These are phyloP conservation scores for Triplophysa rosa DNA, from an alignment of 2,113 vertebrate species.

Conservation along the genomic window DNA sequence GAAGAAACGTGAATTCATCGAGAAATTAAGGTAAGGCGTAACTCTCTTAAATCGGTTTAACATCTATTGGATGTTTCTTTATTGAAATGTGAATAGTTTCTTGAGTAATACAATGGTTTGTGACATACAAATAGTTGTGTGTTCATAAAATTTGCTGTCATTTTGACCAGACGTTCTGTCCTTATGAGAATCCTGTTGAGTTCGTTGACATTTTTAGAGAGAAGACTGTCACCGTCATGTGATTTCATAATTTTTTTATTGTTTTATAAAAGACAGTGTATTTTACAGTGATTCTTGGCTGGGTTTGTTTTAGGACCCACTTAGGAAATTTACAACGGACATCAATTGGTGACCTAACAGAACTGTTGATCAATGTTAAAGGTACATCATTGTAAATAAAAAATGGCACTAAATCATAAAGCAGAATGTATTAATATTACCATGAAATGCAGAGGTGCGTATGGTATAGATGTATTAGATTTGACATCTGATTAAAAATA, in stretches of 20 bases:
- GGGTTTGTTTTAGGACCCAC: too few species aligned
- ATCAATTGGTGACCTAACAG: too few species aligned
- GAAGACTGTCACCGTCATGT: neutral
- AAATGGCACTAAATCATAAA: too few species aligned
- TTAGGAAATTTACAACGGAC: too few species aligned
- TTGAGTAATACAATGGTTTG: neutral
- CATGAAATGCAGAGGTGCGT: too few species aligned
- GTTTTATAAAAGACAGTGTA: too few species aligned
- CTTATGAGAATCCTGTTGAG: neutral
- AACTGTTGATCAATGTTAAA: too few species aligned
- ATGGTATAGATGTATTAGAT: too few species aligned
- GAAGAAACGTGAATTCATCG: neutral
- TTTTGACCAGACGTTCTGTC: neutral
- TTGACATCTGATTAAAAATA: too few species aligned
- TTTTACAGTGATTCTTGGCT: too few species aligned
- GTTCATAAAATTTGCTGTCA: neutral
- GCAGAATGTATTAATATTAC: too few species aligned
- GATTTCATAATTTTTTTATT: neutral
- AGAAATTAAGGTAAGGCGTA: constrained; percentile 12
- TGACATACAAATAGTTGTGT: neutral
- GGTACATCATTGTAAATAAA: too few species aligned
- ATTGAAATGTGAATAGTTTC: neutral
- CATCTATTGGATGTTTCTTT: neutral
- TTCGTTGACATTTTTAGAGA: neutral
- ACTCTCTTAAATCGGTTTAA: neutral